These are phyloP conservation scores for Nannospalax galili DNA, from an alignment of 2,113 vertebrate genomes.

Conservation along the genomic window DNA sequence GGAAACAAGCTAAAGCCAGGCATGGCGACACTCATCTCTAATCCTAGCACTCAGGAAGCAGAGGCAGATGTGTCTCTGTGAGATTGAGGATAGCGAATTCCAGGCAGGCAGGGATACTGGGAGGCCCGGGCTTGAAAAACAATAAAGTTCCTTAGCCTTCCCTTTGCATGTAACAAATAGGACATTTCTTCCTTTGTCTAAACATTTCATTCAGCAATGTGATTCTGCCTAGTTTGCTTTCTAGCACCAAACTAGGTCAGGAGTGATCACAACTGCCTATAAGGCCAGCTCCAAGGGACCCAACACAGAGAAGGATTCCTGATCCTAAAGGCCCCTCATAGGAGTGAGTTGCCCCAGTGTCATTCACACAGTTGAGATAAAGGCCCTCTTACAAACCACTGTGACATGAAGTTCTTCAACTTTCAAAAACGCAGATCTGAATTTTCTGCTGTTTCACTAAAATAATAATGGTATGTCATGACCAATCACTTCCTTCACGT, in stretches of 20 bases:
- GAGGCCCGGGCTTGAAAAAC: background rate
- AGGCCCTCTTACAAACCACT: slow-evolving; percentile 16
- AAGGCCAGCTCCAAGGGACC: background rate
- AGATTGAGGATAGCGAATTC: background rate
- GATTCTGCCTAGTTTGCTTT: background rate
- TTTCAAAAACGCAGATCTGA: background rate
- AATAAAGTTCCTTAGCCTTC: slow-evolving; percentile 42
- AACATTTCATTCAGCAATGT: slow-evolving; percentile 24
- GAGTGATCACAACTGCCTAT: too few species aligned
- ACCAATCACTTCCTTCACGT: background rate
- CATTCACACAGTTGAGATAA: background rate
- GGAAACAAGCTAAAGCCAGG: background rate
- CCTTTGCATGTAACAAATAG: slow-evolving; percentile 6
- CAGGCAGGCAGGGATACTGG: too few species aligned
- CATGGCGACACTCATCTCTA: too few species aligned
- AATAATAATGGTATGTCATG: slow-evolving; percentile 27
- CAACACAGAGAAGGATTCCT: background rate
- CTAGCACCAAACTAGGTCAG: too few species aligned
- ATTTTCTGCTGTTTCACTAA: background rate
- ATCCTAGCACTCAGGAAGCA: too few species aligned
- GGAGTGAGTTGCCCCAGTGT: background rate
- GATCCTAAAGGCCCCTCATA: background rate
- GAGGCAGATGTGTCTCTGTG: too few species aligned
- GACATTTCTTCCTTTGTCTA: slow-evolving; percentile 27
- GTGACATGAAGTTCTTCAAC: slow-evolving; percentile 5